These are phyloP conservation scores for Eumacrocentrus americanus DNA, from an alignment of 2,888 invertebrate genomes.

Conservation along the genomic window DNA sequence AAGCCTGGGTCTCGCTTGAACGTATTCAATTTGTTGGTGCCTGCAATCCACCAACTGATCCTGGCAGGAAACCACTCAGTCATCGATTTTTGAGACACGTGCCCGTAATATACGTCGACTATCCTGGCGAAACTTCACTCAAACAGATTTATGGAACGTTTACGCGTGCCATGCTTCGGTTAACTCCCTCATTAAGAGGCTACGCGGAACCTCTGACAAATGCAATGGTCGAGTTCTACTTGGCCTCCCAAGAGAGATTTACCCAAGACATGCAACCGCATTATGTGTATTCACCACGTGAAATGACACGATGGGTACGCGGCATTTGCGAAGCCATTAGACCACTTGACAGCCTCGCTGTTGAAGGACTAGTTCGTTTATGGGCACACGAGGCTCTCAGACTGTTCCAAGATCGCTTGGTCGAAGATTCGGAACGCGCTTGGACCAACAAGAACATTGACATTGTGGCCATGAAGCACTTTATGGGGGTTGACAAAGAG, in stretches of 20 bases:
- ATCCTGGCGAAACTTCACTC: constrained; percentile 96
- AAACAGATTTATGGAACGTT: constrained; percentile 99
- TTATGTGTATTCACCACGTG: constrained; percentile 98
- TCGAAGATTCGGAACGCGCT: constrained; percentile 90
- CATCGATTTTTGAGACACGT: constrained; percentile 91
- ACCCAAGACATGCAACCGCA: constrained; percentile 99
- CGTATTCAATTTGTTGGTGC: constrained; percentile 99
- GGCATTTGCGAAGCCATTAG: constrained; percentile 99
- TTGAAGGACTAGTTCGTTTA: constrained; percentile 95
- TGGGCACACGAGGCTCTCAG: constrained; percentile 99
- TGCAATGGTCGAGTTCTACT: constrained; percentile 99
- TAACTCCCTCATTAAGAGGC: constrained; percentile 89
- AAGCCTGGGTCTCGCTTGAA: constrained; percentile 96
- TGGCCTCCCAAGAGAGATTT: constrained; percentile 95
- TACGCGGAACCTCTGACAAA: constrained; percentile 96
- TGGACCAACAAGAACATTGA: constrained; percentile 99
- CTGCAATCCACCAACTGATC: constrained; percentile 99
- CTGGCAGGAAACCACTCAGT: constrained; percentile 94
- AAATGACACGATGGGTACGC: constrained; percentile 99
- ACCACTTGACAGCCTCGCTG: constrained; percentile 87
- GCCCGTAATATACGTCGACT: constrained; percentile 98
- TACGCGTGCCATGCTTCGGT: constrained; percentile 92
- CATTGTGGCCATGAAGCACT: constrained; percentile 89
- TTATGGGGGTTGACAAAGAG: constrained; percentile 86
- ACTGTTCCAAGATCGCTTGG: constrained; percentile 94